These are phyloP conservation scores for Myathropa florea DNA, from an alignment of 2,888 invertebrate genomes.

Conservation along the genomic window DNA sequence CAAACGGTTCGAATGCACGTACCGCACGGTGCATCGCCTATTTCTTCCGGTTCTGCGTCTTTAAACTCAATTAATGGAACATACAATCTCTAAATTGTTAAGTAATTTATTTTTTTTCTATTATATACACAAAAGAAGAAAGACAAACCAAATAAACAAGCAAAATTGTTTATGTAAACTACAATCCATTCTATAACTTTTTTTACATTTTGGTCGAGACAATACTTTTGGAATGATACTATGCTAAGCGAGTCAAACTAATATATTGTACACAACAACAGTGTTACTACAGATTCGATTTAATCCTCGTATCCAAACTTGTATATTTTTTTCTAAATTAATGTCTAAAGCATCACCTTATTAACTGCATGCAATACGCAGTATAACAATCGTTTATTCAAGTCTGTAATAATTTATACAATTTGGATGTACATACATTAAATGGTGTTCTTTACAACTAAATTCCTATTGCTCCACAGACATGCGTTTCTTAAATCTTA, in stretches of 20 bases:
- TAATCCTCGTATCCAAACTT: background rate
- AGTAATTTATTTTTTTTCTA: background rate
- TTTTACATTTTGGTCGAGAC: slow-evolving; percentile 9
- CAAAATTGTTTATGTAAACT: background rate
- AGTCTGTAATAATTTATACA: background rate
- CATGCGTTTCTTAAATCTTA: background rate
- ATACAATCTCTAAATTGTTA: background rate
- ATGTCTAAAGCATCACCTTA: background rate
- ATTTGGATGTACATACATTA: background rate
- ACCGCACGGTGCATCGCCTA: too few species aligned
- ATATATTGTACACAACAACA: too few species aligned
- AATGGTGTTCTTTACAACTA: background rate
- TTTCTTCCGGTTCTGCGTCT: too few species aligned
- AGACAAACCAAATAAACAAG: background rate
- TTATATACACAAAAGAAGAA: background rate
- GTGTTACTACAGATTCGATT: too few species aligned
- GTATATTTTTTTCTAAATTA: background rate
- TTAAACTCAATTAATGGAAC: too few species aligned
- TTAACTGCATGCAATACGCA: background rate
- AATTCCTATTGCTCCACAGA: background rate
- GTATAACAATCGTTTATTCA: background rate
- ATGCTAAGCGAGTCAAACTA: background rate
- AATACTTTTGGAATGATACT: slow-evolving; percentile 62
- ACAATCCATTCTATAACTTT: background rate
- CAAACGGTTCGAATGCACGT: too few species aligned